Evolutionary conservation across 2,797 vertebrate genomes (phyloP), one percentile per base, ranked within the genome.

Genomic region (Acanthopagrus latus): DNA sequence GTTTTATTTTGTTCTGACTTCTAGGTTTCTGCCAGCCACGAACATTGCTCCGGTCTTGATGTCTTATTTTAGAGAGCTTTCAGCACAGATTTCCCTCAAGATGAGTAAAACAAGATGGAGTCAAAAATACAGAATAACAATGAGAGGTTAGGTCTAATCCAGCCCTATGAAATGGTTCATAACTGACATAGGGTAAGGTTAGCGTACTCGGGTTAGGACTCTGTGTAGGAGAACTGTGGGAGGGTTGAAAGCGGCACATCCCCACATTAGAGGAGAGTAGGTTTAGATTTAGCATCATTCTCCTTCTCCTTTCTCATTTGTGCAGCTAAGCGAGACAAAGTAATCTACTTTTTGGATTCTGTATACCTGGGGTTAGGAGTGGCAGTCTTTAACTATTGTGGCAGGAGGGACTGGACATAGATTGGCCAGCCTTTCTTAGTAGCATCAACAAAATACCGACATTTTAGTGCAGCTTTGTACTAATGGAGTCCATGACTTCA

Each of bases 31-130:
- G 62, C 60, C 69, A 41, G 51, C 23, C 55, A 69, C 43, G 47
- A 79, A 71, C 4, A 2, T 63, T 76, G 82, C 46, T 41, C 3
- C 41, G 11, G 57, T 57, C 29, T 67, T 79, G 65, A 83, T 59
- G 48, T 78, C 21, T 74, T 81, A 69, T 60, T 84, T 77, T 73
- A 78, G 9, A 71, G 71, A 54, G 29, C 43, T 50, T 46, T 64
- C 12, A 60, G 27, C 68, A 25, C 52, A 62, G 44, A 72, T 77
- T 81, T 62, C 41, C 27, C 67, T 64, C 27, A 17, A 64, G 52
- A 46, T 29, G n/a, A 54, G n/a, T 17, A 11, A 33, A 59, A 69
- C 18, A 10, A 63, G 13, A 56, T 7, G 21, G 20, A 8, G 29
- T 2, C 8, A 11, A 38, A 58, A 66, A 27, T 5, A 57, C 2